Conservation (phyloP, 2,888 invertebrate species). For the Cheilosia urbana region DNA sequence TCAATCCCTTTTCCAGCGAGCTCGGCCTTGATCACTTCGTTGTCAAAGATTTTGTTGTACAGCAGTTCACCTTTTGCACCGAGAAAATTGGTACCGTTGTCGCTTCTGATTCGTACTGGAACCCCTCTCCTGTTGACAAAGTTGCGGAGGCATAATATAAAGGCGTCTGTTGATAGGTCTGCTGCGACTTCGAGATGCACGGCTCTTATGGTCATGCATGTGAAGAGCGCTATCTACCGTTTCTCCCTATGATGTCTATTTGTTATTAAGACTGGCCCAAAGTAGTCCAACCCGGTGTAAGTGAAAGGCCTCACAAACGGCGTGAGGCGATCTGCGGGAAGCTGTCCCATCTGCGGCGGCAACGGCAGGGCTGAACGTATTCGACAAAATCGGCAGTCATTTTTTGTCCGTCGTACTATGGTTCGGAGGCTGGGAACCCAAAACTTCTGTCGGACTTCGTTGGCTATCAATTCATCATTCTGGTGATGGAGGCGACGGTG, state of each 20-base stretch:
- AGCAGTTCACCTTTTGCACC: constrained; percentile 39
- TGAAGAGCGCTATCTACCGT: constrained; percentile 50
- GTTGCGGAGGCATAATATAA: constrained; percentile 60
- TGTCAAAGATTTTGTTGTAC: constrained; percentile 1
- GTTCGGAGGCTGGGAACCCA: constrained; percentile 30
- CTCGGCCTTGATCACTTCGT: constrained; percentile 16
- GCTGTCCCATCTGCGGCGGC: constrained; percentile 62
- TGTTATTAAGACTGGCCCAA: constrained; percentile 48
- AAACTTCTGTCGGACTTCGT: constrained; percentile 45
- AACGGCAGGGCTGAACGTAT: constrained; percentile 20
- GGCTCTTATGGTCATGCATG: constrained; percentile 48
- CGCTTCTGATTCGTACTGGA: constrained; percentile 17
- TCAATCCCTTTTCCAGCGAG: constrained; percentile 14
- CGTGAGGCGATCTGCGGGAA: constrained; percentile 26
- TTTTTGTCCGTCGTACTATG: constrained; percentile 34
- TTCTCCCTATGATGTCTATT: constrained; percentile 53
- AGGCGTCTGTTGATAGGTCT: constrained; percentile 48
- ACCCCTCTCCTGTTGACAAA: constrained; percentile 60
- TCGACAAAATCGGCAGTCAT: constrained; percentile 47
- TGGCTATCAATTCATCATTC: constrained; percentile 53
- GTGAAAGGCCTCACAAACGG: constrained; percentile 36
- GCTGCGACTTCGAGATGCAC: constrained; percentile 51
- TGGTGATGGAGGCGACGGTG: constrained; percentile 50
- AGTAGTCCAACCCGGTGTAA: constrained; percentile 65
- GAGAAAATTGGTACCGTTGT: constrained; percentile 40